Percentiles rank a stretch among this genome's conserved stretches.
These are phyloP conservation scores for Anodontia alba DNA, from an alignment of 2,888 invertebrate species.

Conservation along the genomic window DNA sequence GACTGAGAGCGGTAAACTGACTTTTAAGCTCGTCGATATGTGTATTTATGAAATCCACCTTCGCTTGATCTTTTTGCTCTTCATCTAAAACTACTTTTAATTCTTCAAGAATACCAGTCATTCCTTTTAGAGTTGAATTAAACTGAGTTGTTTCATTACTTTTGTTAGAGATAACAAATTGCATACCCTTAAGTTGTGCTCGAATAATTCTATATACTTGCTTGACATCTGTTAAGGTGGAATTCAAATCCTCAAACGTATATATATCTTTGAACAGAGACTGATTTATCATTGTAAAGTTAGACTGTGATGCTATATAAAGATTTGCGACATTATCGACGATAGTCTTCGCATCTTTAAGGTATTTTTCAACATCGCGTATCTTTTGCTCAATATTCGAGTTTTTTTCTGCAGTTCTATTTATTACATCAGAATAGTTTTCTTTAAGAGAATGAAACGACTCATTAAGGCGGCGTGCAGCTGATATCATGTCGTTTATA, in stretches of 20 bases:
- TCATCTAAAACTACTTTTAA: conserved; percentile 23
- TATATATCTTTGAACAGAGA: conserved; percentile 2
- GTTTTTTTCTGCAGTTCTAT: conserved; percentile 41
- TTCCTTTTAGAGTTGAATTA: not conserved
- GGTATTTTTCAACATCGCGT: not conserved
- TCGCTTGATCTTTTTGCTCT: conserved; percentile 19
- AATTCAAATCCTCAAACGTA: not conserved
- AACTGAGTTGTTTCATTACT: not conserved
- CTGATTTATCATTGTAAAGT: not conserved
- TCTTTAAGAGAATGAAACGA: conserved; percentile 34
- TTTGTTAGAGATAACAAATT: not conserved
- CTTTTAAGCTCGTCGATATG: not conserved
- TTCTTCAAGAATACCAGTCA: not conserved
- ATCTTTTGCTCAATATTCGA: conserved; percentile 30
- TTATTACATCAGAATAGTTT: conserved; percentile 43
- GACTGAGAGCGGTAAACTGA: conserved; percentile 8
- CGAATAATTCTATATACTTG: not conserved
- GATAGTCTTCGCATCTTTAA: not conserved
- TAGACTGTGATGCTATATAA: not conserved
- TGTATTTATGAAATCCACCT: not conserved
- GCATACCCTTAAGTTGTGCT: not conserved
- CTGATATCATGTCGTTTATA: conserved; percentile 23
- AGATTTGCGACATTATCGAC: not conserved
- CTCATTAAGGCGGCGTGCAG: conserved; percentile 18
- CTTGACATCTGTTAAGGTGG: not conserved